A percentile compares a stretch with the other conserved stretches of the same genome.
phyloP scores from a whole-genome alignment of 2,113 vertebrate genomes.

The Kryptolebias marmoratus region DNA sequence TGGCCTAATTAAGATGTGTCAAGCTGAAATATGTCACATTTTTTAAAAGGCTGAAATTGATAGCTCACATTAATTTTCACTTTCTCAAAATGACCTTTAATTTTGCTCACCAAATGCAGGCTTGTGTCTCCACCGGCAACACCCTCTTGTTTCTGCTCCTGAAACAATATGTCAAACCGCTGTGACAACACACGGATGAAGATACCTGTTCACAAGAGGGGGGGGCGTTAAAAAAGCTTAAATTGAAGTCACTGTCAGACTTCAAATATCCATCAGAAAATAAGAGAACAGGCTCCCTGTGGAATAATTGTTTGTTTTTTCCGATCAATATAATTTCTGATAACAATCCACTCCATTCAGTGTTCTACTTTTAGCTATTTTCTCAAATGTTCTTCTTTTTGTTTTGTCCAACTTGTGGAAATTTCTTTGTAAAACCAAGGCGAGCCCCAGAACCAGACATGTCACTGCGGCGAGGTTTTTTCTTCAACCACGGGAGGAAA shows the following conservation, averaged over 20 bases:
- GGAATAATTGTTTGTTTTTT: conserved; percentile 8
- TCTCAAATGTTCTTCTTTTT: conserved; percentile 23
- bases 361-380: conserved; percentile 25
- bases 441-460: conserved; percentile 36
- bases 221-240: conserved; percentile 3
- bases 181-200: conserved; percentile 48
- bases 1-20: conserved; percentile 82
- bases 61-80: conserved; percentile 79
- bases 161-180: conserved; percentile 63
- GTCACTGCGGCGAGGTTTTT: conserved; percentile 35
- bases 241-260: conserved; percentile 37
- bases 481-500: conserved; percentile 11
- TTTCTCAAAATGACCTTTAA: conserved; percentile 77
- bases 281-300: conserved; percentile 14
- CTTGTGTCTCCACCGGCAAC: conserved; percentile 51
- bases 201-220: conserved; percentile 4
- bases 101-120: conserved; percentile 57
- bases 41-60: conserved; percentile 76
- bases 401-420: conserved; percentile 16
- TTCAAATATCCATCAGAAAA: conserved; percentile 45
- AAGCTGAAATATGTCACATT: conserved; percentile 75
- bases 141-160: conserved; percentile 37
- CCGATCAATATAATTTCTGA: conserved; percentile 28
- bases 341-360: conserved; percentile 2
- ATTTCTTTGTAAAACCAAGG: conserved; percentile 44